Percentiles rank a stretch among this genome's conserved stretches.
These are phyloP conservation scores for Hirtodrosophila confusa DNA, from an alignment of 2,888 invertebrate species.

Conservation along the genomic window DNA sequence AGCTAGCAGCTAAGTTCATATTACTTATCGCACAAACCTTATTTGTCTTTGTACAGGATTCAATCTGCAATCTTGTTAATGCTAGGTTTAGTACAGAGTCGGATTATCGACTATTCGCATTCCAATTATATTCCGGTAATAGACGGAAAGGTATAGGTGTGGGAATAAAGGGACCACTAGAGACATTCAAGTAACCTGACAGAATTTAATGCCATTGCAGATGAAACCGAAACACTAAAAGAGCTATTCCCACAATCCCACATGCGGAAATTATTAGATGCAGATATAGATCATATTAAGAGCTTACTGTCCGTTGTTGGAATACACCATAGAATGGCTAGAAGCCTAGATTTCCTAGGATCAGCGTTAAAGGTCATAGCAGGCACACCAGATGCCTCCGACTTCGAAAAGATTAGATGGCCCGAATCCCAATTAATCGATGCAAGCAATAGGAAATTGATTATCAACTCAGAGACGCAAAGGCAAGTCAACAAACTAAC, in stretches of 20 bases:
- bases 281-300: no score
- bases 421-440: not conserved
- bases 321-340: constrained; percentile 1
- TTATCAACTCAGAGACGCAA: not conserved
- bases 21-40: constrained; percentile 4
- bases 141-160: constrained; percentile 4
- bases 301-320: not conserved
- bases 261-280: constrained; percentile 6
- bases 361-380: not conserved
- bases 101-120: constrained; percentile 2
- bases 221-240: not conserved
- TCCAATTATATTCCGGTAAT: constrained; percentile 5
- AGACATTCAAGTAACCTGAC: constrained; percentile 6
- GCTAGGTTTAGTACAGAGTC: not conserved
- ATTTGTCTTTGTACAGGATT: constrained; percentile 4
- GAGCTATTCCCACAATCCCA: constrained; percentile 5
- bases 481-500: constrained; percentile 9
- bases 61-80: constrained; percentile 2
- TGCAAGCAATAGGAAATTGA: not conserved
- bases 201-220: constrained; percentile 3
- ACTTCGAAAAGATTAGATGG: not conserved
- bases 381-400: constrained; percentile 1
- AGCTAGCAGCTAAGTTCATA: no score
- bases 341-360: not conserved
- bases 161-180: constrained; percentile 7